Evolutionary conservation across 2,888 invertebrate species (phyloP).

Genomic region (Cataglyphis rosenhaueri): DNA sequence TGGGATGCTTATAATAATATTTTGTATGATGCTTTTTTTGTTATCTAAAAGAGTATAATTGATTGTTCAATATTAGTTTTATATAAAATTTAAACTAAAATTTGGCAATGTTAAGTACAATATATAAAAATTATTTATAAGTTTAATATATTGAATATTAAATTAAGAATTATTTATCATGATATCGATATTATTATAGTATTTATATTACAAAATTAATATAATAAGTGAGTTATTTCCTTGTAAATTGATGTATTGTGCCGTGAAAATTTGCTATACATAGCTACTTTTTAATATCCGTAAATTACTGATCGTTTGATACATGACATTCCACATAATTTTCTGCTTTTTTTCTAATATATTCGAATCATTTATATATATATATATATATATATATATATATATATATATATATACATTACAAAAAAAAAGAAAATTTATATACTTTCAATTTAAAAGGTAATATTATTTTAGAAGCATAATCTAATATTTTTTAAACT

Average conservation of each 20-base stretch:
- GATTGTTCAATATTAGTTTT: background rate
- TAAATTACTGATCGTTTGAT: conserved; percentile 66
- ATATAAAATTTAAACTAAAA: background rate
- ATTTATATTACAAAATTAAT: background rate
- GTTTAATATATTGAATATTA: conserved; percentile 26
- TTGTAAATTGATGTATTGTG: conserved; percentile 72
- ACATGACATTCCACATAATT: conserved; percentile 21
- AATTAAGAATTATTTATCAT: conserved; percentile 4
- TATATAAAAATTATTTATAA: conserved; percentile 5
- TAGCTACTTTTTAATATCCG: conserved; percentile 49
- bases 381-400: background rate
- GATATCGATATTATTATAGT: conserved; percentile 11
- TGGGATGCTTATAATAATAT: conserved; percentile 12
- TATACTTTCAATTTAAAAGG: conserved; percentile 4
- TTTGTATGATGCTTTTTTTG: background rate
- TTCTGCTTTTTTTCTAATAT: background rate
- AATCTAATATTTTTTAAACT: background rate
- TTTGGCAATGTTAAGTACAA: background rate
- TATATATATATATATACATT: background rate
- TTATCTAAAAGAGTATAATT: background rate
- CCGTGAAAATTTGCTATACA: conserved; percentile 54
- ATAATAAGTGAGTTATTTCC: conserved; percentile 56
- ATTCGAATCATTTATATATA: background rate
- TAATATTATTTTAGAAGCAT: conserved; percentile 1
- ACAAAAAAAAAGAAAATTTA: background rate